Conservation (phyloP, 2,797 vertebrate species). For the Parambassis ranga region DNA sequence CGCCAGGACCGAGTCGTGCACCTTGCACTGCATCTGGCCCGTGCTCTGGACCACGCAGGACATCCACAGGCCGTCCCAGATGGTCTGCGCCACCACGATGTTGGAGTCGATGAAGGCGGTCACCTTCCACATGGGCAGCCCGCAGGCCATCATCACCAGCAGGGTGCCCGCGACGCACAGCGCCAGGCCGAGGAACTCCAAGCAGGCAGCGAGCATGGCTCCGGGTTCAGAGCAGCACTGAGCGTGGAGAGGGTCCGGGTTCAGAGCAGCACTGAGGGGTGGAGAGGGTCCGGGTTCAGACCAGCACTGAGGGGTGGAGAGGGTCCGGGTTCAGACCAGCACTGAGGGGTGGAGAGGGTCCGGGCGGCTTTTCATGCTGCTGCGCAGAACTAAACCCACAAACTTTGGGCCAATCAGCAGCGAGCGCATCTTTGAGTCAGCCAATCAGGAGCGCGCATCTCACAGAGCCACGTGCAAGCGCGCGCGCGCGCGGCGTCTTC, state of each 20-base stretch:
- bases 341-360: not conserved
- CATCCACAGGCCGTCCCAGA: constrained; percentile 96
- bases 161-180: constrained; percentile 85
- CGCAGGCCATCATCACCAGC: constrained; percentile 89
- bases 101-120: constrained; percentile 89
- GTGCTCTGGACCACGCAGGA: constrained; percentile 91
- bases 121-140: constrained; percentile 92
- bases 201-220: constrained; percentile 83
- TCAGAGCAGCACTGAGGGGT: too few species aligned
- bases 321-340: too few species aligned
- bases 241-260: not conserved
- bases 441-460: constrained; percentile 32
- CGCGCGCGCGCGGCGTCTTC: not conserved
- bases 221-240: not conserved
- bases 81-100: constrained; percentile 90
- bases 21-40: constrained; percentile 93
- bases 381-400: not conserved
- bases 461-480: not conserved
- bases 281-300: not conserved
- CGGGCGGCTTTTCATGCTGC: too few species aligned
- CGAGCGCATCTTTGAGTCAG: constrained; percentile 12
- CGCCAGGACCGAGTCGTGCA: constrained; percentile 88
- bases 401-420: constrained; percentile 58
- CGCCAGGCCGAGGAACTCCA: constrained; percentile 87
- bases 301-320: not conserved